Evolutionary conservation across 1,140 invertebrate species (phyloP), one percentile per base, ranked within the genome.

Genomic region (Drosophila pandora): DNA sequence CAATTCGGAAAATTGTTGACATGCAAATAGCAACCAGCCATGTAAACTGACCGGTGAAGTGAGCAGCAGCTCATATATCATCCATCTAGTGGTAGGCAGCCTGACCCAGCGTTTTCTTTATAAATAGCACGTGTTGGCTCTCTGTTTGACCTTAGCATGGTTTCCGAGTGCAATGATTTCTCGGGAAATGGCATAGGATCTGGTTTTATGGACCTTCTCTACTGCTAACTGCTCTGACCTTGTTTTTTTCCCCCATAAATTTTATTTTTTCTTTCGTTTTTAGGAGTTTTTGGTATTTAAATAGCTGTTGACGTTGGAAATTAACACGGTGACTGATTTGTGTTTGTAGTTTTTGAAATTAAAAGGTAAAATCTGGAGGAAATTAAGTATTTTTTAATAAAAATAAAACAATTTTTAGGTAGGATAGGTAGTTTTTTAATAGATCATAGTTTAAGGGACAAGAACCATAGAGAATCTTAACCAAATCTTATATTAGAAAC

Each of bases 121-220:
- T 87, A 85, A 85, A 87, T 87, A 85, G 81, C 82, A 85, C 81
- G 82, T 85, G 82, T 82, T 78, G 49, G 41, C 47, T 74, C 48
- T 79, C 5, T 63, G 34, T 82, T 70, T 84, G 80, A 84, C 80
- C 80, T 85, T 72, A 76, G 80, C 80, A 65, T 67, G 57, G 47
- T 50, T 68, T 69, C 58, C 68, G 70, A 82, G 77, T 85, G 82
- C 81, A 87, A 78, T 87, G 74, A 55, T 70, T 85, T 82, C 82
- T 48, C 17, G 17, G 74, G 73, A 85, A 85, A 77, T 62, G 25
- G 64, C 65, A 50, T 59, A 50, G 75, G 52, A 65, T 69, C 58
- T 30, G 62, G 61, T 76, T 83, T 76, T 68, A 83, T 76, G 73
- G 45, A 59, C 56, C 21, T 30, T 30, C 13, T 23, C 43, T 12